Conservation (phyloP, 2,797 vertebrate species). For the Pelochelys cantorii region DNA sequence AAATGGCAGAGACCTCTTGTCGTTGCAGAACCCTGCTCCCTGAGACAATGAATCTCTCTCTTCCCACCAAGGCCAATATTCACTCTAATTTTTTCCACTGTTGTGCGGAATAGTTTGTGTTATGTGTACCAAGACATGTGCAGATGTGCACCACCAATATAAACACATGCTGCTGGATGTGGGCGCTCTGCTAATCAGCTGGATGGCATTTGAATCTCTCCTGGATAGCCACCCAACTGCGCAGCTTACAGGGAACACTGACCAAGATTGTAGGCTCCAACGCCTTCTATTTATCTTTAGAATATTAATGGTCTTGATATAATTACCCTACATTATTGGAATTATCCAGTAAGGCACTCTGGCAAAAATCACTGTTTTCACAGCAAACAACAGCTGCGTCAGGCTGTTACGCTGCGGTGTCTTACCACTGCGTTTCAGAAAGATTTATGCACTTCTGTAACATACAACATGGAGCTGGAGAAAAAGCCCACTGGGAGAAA, state of each 20-base stretch:
- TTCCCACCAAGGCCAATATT: background rate
- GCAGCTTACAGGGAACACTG: too few species aligned
- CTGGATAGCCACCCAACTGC: too few species aligned
- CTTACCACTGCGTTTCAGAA: background rate
- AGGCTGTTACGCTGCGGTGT: background rate
- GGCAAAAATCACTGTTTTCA: slow-evolving; percentile 25
- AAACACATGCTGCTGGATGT: too few species aligned
- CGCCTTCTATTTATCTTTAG: background rate
- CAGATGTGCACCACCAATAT: too few species aligned
- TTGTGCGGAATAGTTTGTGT: too few species aligned
- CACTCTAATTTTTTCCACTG: too few species aligned
- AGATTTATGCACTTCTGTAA: slow-evolving; percentile 35
- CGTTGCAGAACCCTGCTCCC: background rate
- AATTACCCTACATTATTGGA: background rate
- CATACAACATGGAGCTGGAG: slow-evolving; percentile 15
- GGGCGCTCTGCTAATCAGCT: too few species aligned
- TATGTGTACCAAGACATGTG: too few species aligned
- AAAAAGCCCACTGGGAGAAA: slow-evolving; percentile 14
- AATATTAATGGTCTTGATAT: background rate
- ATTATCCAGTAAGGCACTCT: slow-evolving; percentile 17
- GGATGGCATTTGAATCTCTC: too few species aligned
- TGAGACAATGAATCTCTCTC: slow-evolving; percentile 3
- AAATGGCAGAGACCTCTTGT: slow-evolving; percentile 7
- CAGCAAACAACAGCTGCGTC: slow-evolving; percentile 55
- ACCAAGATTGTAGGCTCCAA: slow-evolving; percentile 2